Percentiles rank a stretch among this genome's conserved stretches.
Evolutionary conservation across 2,797 vertebrate genomes (phyloP).

Genomic region (Podarcis lilfordi): DNA sequence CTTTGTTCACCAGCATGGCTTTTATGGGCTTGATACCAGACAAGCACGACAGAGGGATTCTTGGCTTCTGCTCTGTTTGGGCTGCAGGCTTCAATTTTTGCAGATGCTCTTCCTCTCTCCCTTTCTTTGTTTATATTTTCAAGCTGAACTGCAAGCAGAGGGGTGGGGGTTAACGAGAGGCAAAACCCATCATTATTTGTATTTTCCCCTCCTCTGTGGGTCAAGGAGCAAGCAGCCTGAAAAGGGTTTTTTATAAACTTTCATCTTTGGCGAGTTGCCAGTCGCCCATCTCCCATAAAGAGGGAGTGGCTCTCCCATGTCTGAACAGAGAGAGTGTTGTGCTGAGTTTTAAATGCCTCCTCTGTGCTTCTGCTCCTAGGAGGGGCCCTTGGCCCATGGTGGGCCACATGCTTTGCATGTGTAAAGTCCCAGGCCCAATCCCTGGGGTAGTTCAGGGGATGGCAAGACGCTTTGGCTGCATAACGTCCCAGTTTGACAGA

Average conservation of each 20-base stretch:
- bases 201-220: background rate
- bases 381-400: no score
- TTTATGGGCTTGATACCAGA: background rate
- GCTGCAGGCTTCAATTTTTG: background rate
- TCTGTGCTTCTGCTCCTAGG: slow-evolving; percentile 25
- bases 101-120: background rate
- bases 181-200: background rate
- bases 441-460: background rate
- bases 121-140: background rate
- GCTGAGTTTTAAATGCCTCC: slow-evolving; percentile 18
- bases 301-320: slow-evolving; percentile 10
- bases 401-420: background rate
- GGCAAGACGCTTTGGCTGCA: background rate
- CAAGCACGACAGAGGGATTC: background rate
- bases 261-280: slow-evolving; percentile 47
- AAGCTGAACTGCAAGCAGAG: background rate
- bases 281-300: background rate
- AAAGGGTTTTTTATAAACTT: slow-evolving; percentile 35
- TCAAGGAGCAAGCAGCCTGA: slow-evolving; percentile 13
- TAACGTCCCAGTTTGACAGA: background rate
- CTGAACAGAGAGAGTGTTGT: slow-evolving; percentile 42
- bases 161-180: background rate
- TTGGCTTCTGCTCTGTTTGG: background rate
- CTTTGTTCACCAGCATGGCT: background rate
- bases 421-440: background rate